Conservation (phyloP, 2,113 vertebrate genomes). For the Amphiprion ocellaris region DNA sequence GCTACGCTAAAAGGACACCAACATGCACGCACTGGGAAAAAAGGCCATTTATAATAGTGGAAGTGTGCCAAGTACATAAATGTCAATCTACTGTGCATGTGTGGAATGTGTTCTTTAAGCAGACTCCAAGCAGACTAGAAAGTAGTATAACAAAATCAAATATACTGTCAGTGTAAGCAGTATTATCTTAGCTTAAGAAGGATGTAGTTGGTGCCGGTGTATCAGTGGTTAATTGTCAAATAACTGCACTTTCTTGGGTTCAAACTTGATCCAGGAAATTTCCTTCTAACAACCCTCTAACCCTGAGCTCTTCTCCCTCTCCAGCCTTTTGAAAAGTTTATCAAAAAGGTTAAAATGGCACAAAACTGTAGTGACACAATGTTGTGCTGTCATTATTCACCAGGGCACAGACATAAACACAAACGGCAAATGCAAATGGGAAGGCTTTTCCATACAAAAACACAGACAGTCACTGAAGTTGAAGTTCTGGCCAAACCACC, state of each 20-base stretch:
- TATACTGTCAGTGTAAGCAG: no score
- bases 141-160: no score
- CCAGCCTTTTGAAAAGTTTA: slow-evolving; percentile 5
- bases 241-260: neutral
- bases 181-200: no score
- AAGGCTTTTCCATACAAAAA: neutral
- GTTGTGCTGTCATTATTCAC: neutral
- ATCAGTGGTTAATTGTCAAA: neutral
- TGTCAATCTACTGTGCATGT: no score
- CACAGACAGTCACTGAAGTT: neutral
- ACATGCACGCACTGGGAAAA: no score
- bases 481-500: neutral
- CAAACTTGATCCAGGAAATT: neutral
- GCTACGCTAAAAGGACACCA: no score
- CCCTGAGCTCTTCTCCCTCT: neutral
- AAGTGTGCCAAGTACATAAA: no score
- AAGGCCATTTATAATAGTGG: no score
- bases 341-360: slow-evolving; percentile 8
- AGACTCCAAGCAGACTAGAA: no score
- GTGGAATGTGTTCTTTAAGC: no score
- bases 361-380: neutral
- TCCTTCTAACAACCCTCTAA: no score
- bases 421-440: neutral
- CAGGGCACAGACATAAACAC: neutral
- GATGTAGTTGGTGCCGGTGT: neutral